Base-by-base conservation (phyloP, 2,888 invertebrate genomes). In the Vannuccia rotundouncinata region DNA sequence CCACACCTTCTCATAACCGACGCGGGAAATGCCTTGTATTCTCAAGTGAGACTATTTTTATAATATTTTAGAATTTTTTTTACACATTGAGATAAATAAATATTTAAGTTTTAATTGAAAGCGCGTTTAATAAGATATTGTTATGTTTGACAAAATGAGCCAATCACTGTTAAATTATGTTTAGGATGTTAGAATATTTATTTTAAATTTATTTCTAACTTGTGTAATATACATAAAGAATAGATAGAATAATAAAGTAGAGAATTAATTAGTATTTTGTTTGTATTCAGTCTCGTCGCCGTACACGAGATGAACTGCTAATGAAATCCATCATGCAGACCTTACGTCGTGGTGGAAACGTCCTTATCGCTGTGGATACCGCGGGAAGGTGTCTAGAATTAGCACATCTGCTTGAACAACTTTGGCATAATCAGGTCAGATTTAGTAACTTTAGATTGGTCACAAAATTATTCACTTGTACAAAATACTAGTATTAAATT, bases 1-100 rank as follows among this genome's bases (percentile, higher is more conserved):
- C 99, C 99, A 0, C 95, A 96, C 0, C 89, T 99, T 13, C 90
- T 99, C 82, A 93, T 99, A 83, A 94, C 95, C 0, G 99, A 99
- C 85, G 94, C 96, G 10, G 75, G 75, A 2, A 31, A 75, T 75
- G 29, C 75, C n/a, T 27, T 31, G 17, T 75, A 75, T 29, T 75
- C 30, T 25, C 75, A 31, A 29, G 75, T 75, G 75, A 28, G 75
- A 22, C 5, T 22, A 73, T 5, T 13, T 2, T 73, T 59, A n/a
- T n/a, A n/a, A n/a, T n/a, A n/a, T n/a, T n/a, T n/a, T n/a, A n/a
- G n/a, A n/a, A n/a, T n/a, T n/a, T n/a, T n/a, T n/a, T n/a, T n/a
- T n/a, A n/a, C n/a, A n/a, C n/a, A n/a, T n/a, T n/a, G n/a, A n/a
- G n/a, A n/a, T n/a, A n/a, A n/a, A n/a, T n/a, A n/a, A n/a, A n/a